Base-by-base conservation (phyloP, 2,113 vertebrate species). In the Clarias macrocephalus region DNA sequence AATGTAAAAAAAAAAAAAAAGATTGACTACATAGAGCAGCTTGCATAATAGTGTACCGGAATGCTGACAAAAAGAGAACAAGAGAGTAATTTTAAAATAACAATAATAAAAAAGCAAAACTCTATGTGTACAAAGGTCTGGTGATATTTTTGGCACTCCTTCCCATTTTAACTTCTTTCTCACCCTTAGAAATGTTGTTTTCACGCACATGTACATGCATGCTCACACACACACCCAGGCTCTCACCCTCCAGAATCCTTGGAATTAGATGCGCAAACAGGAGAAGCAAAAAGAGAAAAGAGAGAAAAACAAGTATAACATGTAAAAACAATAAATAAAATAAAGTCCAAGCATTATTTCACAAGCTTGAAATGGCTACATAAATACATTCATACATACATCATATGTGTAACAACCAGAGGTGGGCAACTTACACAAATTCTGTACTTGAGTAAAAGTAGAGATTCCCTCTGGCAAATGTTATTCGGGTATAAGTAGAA, bases 181-280 rank as follows among this genome's bases (percentile, higher is more conserved):
- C 3, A 66, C 91, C 89, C 87, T 89, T 87, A 86, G 80, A 75
- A 54, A 56, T 88, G 54, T 83, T 6, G 25, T 18, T n/a, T n/a
- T n/a, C n/a, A n/a, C n/a, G n/a, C n/a, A n/a, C 54, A 48, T 54
- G 33, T 3, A 54, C 37, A 59, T 72, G n/a, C 70, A 19, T 52
- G 33, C 23, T 77, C 80, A 68, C 80, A 16, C 82, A 66, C 84
- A 73, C 75, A 82, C 21, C 8, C 68, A 33, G 42, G 65, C 83
- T 73, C 12, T 15, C 63, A 11, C 13, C 84, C 88, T 88, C 84
- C 84, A 90, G 87, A 89, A 66, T 56, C 15, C 52, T 70, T 77
- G 86, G 85, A 91, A 90, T 89, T 87, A 81, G 84, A 84, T 66
- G 19, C 13, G 82, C 80, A 89, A 80, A 84, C 56, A 56, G 25